Evolutionary conservation across 2,888 invertebrate species (phyloP).

Genomic region (Eupithecia tripunctaria): DNA sequence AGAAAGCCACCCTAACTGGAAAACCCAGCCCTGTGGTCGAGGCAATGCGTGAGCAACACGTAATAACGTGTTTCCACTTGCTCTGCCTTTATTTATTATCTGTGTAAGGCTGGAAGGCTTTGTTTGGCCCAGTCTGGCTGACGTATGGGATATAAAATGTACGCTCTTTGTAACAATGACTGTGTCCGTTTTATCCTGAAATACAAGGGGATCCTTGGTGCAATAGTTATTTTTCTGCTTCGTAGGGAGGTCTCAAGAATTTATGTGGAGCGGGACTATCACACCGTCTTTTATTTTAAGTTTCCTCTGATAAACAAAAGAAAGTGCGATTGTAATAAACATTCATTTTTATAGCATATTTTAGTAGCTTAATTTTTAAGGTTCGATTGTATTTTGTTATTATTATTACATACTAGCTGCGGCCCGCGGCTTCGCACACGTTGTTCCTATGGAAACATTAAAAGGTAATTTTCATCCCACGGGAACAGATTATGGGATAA

Average conservation of each 20-base stretch:
- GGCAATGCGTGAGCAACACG: slow-evolving; percentile 55
- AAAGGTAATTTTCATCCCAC: too few species aligned
- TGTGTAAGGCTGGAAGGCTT: slow-evolving; percentile 36
- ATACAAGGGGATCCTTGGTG: neutral
- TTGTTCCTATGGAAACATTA: too few species aligned
- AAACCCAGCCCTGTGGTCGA: slow-evolving; percentile 35
- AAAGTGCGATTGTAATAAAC: neutral
- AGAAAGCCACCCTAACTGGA: slow-evolving; percentile 2
- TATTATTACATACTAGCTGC: too few species aligned
- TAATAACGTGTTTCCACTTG: slow-evolving; percentile 50
- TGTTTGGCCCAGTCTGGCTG: slow-evolving; percentile 36
- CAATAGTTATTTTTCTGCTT: slow-evolving; percentile 16
- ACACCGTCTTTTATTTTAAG: neutral
- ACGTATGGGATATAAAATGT: slow-evolving; percentile 32
- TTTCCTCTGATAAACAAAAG: neutral
- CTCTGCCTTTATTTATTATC: slow-evolving; percentile 47
- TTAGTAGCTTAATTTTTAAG: too few species aligned
- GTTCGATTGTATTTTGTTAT: too few species aligned
- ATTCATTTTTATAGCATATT: too few species aligned
- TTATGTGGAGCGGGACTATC: neutral
- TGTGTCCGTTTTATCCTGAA: slow-evolving; percentile 8
- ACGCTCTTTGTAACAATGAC: slow-evolving; percentile 27
- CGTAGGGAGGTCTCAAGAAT: neutral
- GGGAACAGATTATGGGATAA: too few species aligned
- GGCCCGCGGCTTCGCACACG: too few species aligned